Conservation (phyloP, 2,888 invertebrate species). For the Mythimna lalbum region DNA sequence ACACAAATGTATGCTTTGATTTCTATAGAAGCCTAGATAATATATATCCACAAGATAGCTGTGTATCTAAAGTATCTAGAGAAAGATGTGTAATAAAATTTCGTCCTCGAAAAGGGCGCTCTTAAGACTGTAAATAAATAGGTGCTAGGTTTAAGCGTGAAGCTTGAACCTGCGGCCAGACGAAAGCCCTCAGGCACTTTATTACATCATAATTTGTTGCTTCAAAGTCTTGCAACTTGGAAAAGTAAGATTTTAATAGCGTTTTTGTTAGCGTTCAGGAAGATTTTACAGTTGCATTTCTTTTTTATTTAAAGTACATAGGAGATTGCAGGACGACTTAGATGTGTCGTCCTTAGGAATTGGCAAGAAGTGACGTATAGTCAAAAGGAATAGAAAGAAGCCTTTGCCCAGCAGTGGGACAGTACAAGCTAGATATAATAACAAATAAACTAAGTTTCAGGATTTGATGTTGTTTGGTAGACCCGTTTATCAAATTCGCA, state of each 20-base stretch:
- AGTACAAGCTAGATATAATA: too few relatives aligned
- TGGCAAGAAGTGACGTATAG: too few relatives aligned
- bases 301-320: neutral
- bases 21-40: too few relatives aligned
- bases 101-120: too few relatives aligned
- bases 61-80: too few relatives aligned
- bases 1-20: too few relatives aligned
- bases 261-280: neutral
- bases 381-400: too few relatives aligned
- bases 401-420: too few relatives aligned
- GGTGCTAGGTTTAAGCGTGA: neutral
- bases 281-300: neutral
- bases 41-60: too few relatives aligned
- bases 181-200: conserved; percentile 15
- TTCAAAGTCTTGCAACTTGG: conserved; percentile 25
- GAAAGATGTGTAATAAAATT: too few relatives aligned
- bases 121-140: conserved; percentile 7
- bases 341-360: too few relatives aligned
- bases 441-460: neutral
- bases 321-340: too few relatives aligned
- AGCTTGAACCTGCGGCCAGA: conserved; percentile 21
- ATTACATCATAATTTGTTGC: conserved; percentile 1
- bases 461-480: neutral
- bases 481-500: neutral
- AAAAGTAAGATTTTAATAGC: conserved; percentile 17